phyloP scores from a whole-genome alignment of 2,113 vertebrate species.

The Dipodomys merriami region DNA sequence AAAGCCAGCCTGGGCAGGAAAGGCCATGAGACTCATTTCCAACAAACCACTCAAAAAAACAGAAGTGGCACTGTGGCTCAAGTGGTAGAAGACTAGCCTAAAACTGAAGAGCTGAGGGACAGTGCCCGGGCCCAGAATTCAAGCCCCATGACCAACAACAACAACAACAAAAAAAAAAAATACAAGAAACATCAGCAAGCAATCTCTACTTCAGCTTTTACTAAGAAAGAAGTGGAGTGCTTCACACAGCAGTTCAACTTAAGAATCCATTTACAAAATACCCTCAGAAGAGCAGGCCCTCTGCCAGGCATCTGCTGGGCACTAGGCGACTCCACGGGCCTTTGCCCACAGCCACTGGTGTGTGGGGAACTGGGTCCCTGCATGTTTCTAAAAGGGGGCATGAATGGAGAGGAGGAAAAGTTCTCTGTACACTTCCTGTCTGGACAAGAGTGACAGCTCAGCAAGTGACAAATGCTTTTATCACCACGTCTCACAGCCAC shows the following conservation, averaged over 20 bases:
- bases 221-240: neutral
- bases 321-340: neutral
- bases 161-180: constrained; percentile 3
- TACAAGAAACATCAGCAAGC: constrained; percentile 17
- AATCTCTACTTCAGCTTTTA: neutral
- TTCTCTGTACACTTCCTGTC: neutral
- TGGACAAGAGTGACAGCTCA: neutral
- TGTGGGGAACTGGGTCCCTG: constrained; percentile 14
- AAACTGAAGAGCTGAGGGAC: too few relatives aligned
- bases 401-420: neutral
- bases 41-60: too few relatives aligned
- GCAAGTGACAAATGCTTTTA: neutral
- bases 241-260: neutral
- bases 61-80: too few relatives aligned
- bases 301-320: neutral
- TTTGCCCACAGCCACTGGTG: constrained; percentile 13
- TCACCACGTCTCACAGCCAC: neutral
- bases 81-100: too few relatives aligned
- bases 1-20: too few relatives aligned
- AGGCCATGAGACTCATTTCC: too few relatives aligned
- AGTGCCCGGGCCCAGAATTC: too few relatives aligned
- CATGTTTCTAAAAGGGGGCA: constrained; percentile 4
- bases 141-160: too few relatives aligned
- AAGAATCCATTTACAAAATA: neutral
- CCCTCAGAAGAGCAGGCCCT: neutral